Evolutionary conservation across 2,888 invertebrate genomes (phyloP), one percentile per base, ranked within the genome.

Genomic region (Thymelicus acteon): DNA sequence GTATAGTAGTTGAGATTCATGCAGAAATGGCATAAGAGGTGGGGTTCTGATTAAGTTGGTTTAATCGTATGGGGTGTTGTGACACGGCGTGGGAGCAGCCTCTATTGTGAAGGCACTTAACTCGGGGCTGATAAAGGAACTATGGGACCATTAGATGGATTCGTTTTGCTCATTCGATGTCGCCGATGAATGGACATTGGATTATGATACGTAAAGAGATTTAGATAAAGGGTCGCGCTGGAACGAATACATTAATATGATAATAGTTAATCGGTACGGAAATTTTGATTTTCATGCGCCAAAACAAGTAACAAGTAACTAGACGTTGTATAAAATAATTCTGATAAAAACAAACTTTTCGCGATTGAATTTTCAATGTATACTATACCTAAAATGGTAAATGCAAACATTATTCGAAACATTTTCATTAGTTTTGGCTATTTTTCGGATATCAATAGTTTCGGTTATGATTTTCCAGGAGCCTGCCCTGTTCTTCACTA

Each of bases 121-220:
- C 92, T 92, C 85, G 77, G 78, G 78, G 74, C 79, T 86, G 90
- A 92, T 92, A 92, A 91, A 90, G 87, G 92, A 90, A 90, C 90
- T 89, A 88, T 88, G 86, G 88, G 84, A 84, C 90, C 89, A 93
- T 93, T 93, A 92, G 88, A 83, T 74, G 86, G 87, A 92, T 93
- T 93, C 93, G 93, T 82, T 90, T 88, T 90, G 92, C 92, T 91
- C 90, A 92, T 93, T 91, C 92, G 86, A 85, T 89, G 86, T 85
- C 77, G 81, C 83, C 86, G 86, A 89, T 91, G 85, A 89, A 92
- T 90, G 88, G 87, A 87, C 88, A 90, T 90, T 87, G 90, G 91
- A 90, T 92, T 91, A 90, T 89, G 90, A 92, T 87, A 84, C 86
- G 89, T 84, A 83, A 83, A 85, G 84, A 86, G 85, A 87, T 88